A percentile compares a stretch with the other conserved stretches of the same genome.
Conservation (phyloP, 1,140 invertebrate genomes). For the Bicyclus anynana region DNA sequence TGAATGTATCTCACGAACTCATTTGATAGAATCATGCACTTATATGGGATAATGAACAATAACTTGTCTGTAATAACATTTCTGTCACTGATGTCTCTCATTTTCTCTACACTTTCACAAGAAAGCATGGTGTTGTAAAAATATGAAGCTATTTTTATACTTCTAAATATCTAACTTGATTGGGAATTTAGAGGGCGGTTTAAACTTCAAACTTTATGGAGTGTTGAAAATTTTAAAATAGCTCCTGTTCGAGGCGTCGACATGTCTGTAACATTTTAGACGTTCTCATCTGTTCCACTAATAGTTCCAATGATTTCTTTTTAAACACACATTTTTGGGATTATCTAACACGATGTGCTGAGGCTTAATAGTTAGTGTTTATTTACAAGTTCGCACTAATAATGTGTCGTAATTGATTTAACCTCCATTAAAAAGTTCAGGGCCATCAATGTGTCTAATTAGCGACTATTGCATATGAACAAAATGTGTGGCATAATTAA, state of each 20-base stretch:
- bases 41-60: slow-evolving; percentile 20
- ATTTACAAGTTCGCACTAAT: slow-evolving; percentile 19
- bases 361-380: neutral
- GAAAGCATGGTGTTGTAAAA: neutral
- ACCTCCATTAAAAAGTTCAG: slow-evolving; percentile 63
- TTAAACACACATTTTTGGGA: slow-evolving; percentile 7
- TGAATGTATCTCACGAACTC: slow-evolving; percentile 33
- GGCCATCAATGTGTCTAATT: slow-evolving; percentile 14
- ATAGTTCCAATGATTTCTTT: slow-evolving; percentile 19
- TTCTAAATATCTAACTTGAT: neutral
- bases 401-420: slow-evolving; percentile 61
- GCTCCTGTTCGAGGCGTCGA: slow-evolving; percentile 15
- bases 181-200: neutral
- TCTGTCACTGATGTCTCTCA: slow-evolving; percentile 4
- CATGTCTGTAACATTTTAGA: slow-evolving; percentile 25
- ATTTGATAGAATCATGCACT: slow-evolving; percentile 21
- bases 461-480: neutral
- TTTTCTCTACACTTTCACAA: slow-evolving; percentile 9
- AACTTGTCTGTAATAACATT: neutral
- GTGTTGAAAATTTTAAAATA: slow-evolving; percentile 23
- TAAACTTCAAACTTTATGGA: slow-evolving; percentile 11
- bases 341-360: neutral
- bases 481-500: neutral
- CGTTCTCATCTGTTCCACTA: slow-evolving; percentile 10
- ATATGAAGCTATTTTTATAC: neutral